These are phyloP conservation scores for Meles meles DNA, from an alignment of 2,113 vertebrate species.

Conservation along the genomic window DNA sequence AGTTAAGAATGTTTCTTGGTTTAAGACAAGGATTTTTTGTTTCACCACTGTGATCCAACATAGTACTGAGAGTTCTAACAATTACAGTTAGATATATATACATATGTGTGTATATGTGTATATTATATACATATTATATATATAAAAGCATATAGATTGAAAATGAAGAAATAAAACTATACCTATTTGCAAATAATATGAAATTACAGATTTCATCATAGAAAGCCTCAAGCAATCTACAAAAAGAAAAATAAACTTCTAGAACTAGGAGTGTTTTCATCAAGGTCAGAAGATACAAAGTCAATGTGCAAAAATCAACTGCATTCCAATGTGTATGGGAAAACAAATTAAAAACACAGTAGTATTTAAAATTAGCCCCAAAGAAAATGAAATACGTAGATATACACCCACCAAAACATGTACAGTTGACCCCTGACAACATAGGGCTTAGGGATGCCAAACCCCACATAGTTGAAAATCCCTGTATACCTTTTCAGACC, in stretches of 20 bases:
- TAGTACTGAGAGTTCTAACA: background rate
- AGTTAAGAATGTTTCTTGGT: background rate
- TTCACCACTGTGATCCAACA: background rate
- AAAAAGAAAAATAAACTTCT: background rate
- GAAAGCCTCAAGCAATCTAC: background rate
- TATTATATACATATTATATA: no score
- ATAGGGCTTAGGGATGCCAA: background rate
- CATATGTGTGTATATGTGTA: accelerated
- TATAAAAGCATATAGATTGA: background rate
- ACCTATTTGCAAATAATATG: background rate
- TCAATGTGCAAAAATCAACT: background rate
- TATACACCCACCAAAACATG: background rate
- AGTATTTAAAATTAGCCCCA: background rate
- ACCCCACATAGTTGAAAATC: background rate
- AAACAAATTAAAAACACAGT: background rate
- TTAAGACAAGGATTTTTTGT: background rate
- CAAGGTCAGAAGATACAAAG: background rate
- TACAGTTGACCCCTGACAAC: background rate
- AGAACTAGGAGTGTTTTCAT: background rate
- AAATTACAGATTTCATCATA: background rate
- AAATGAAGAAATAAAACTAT: background rate
- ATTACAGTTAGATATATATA: background rate
- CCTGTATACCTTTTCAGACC: background rate
- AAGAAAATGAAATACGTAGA: background rate
- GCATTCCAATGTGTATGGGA: background rate